Conservation (phyloP, 2,797 vertebrate species). For the Lacerta viridis region DNA sequence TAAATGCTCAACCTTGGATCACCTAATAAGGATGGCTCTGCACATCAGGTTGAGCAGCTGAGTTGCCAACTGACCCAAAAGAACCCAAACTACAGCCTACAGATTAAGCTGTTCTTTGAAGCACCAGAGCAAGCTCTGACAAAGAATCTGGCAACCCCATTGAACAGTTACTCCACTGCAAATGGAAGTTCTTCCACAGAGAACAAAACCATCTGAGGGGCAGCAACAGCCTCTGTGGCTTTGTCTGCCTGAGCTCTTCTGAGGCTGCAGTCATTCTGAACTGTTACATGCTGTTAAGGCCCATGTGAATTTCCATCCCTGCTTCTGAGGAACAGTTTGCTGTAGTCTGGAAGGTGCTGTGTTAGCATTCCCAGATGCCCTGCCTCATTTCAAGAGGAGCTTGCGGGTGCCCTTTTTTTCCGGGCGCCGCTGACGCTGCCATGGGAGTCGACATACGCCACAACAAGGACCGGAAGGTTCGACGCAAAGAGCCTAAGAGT, state of each 20-base stretch:
- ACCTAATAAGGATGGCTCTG: neutral
- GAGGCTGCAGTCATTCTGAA: conserved; percentile 67
- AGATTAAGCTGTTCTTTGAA: neutral
- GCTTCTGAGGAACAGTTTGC: conserved; percentile 55
- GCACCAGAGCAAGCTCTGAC: neutral
- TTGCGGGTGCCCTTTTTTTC: conserved; percentile 31
- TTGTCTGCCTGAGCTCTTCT: conserved; percentile 36
- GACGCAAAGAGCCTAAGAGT: conserved; percentile 94
- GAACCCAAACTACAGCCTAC: neutral
- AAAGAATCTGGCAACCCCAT: neutral
- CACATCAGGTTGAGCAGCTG: neutral
- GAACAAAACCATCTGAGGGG: neutral
- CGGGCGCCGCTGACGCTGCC: no score
- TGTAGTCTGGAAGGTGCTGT: neutral
- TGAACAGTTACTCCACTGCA: neutral
- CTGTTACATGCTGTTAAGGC: conserved; percentile 64
- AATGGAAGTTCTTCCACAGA: neutral
- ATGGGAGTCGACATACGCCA: conserved; percentile 95
- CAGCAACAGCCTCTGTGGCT: neutral
- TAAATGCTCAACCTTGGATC: neutral
- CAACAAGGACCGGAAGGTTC: conserved; percentile 97
- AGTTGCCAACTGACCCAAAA: neutral
- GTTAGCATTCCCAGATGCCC: conserved; percentile 65
- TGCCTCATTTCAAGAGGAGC: conserved; percentile 47
- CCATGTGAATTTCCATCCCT: conserved; percentile 55